Evolutionary conservation across 2,888 invertebrate genomes (phyloP), one percentile per base, ranked within the genome.

Genomic region (Monochamus alternatus): DNA sequence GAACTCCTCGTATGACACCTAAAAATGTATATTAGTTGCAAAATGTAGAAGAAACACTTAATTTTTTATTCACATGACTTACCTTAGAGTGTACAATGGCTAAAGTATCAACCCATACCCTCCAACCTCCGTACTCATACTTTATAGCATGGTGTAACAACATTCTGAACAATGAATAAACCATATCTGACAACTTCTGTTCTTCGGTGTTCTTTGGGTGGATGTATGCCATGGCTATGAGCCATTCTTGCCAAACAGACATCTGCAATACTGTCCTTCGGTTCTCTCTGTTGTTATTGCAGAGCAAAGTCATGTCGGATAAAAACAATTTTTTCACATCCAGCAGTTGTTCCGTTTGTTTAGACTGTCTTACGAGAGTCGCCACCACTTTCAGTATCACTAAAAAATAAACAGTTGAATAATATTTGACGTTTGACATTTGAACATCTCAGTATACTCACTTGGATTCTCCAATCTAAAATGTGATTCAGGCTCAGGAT

Each of bases 171-270:
- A 99, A 90, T 0, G 98, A 96, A 89, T 98, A 99, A 55, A 99
- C 99, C 96, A 98, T 97, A 87, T 98, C 98, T 0, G 98, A 97
- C 72, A 98, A 95, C 89, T 98, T 97, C 88, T 98, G 97, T 86
- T 99, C 98, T 86, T 98, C 98, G 0, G 95, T 93, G 84, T 95
- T 97, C 89, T 96, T 96, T 0, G 99, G 99, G 89, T 98, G 98
- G 81, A 99, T 98, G 89, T 98, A 98, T 38, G 98, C 97, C 95
- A 98, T 95, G 5, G 98, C 98, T 84, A 99, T 99, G 10, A 99
- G 91, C 99, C 99, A 99, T 87, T 98, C 99, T 89, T 97, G 97
- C 99, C 99, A 99, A 0, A 99, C 99, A 0, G 99, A 99, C 99
- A 99, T 99, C 90, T 99, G 99, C 59, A 99, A 91, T 12, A 99